A percentile compares a stretch with the other conserved stretches of the same genome.
Conservation (phyloP, 2,888 invertebrate species). For the Drosophila fulvimacula region DNA sequence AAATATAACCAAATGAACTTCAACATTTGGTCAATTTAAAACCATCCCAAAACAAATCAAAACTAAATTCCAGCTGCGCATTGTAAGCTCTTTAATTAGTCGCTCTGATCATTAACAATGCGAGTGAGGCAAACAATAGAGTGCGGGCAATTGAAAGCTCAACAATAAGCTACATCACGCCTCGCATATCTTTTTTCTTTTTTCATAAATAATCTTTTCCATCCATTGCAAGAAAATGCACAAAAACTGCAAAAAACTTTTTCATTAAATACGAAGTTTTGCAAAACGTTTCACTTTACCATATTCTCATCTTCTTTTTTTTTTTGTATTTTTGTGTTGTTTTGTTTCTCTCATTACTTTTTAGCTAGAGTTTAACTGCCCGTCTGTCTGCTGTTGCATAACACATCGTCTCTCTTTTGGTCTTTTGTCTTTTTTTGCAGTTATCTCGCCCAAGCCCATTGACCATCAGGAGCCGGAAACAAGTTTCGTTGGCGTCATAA, state of each 20-base stretch:
- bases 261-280: constrained; percentile 41
- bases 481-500: constrained; percentile 88
- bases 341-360: constrained; percentile 25
- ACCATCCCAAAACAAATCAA: not conserved
- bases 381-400: constrained; percentile 6
- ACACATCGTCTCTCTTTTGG: constrained; percentile 13
- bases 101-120: constrained; percentile 30
- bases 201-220: constrained; percentile 19
- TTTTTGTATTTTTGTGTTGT: no score
- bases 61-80: not conserved
- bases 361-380: constrained; percentile 21
- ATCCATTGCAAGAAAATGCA: constrained; percentile 29
- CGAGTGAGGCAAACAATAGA: constrained; percentile 39
- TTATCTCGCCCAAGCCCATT: constrained; percentile 86
- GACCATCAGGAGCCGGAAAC: constrained; percentile 86
- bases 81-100: constrained; percentile 18
- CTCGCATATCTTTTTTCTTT: constrained; percentile 20
- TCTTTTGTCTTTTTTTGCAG: constrained; percentile 54
- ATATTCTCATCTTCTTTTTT: not conserved
- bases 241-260: constrained; percentile 36
- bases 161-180: constrained; percentile 40
- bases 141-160: constrained; percentile 39
- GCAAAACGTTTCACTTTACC: constrained; percentile 18
- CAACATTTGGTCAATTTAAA: not conserved
- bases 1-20: not conserved